Conservation (phyloP, 2,888 invertebrate genomes). For the Theodoxus fluviatilis region DNA sequence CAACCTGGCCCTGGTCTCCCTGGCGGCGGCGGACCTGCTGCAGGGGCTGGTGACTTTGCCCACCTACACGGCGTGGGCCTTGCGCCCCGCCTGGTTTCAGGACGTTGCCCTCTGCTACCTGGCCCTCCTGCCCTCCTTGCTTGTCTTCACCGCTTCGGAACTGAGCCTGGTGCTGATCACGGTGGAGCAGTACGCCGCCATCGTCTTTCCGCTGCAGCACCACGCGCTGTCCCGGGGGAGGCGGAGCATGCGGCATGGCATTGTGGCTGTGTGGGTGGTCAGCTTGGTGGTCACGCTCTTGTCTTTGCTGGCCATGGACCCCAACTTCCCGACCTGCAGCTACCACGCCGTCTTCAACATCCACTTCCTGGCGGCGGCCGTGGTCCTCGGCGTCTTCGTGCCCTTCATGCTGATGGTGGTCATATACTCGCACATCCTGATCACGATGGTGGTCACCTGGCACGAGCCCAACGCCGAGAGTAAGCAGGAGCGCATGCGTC, state of each 20-base stretch:
- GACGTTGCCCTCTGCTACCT: conserved; percentile 7
- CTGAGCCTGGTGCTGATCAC: conserved; percentile 15
- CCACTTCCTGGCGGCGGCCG: conserved; percentile 5
- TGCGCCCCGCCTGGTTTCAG: conserved; percentile 6
- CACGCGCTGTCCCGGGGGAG: neutral
- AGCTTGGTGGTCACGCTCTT: neutral
- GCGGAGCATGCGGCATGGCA: neutral
- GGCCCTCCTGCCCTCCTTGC: conserved; percentile 17
- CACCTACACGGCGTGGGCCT: conserved; percentile 16
- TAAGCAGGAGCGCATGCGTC: neutral
- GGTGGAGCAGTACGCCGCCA: conserved; percentile 17
- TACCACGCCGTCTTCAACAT: conserved; percentile 22
- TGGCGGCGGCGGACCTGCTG: conserved; percentile 21
- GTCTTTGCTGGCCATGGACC: conserved; percentile 12
- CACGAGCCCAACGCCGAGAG: neutral
- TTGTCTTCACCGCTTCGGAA: conserved; percentile 23
- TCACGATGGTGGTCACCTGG: neutral
- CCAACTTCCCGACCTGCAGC: neutral
- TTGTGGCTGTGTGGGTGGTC: neutral
- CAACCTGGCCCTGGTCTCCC: conserved; percentile 15
- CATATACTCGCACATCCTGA: conserved; percentile 2
- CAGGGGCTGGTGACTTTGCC: conserved; percentile 21
- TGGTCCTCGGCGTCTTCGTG: conserved; percentile 5
- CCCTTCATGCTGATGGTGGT: conserved; percentile 14
- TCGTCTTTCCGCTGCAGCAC: conserved; percentile 19